phyloP scores from a whole-genome alignment of 1,140 invertebrate species.

The Leucophenga varia region DNA sequence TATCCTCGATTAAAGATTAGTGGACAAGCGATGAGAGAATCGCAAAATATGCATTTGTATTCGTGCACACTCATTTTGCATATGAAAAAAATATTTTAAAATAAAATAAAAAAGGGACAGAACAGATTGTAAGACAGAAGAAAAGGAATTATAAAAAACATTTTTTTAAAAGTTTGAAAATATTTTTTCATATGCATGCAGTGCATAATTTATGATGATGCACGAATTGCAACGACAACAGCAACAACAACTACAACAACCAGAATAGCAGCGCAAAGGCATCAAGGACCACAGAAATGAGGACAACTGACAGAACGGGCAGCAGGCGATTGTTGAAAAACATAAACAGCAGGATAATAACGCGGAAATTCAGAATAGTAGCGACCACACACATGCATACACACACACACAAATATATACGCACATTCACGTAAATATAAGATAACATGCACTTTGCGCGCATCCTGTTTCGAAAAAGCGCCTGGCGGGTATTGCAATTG shows the following conservation, averaged over 20 bases:
- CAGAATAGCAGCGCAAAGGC: slow-evolving; percentile 29
- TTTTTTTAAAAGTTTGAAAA: slow-evolving; percentile 21
- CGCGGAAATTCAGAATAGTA: too few relatives aligned
- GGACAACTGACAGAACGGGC: slow-evolving; percentile 4
- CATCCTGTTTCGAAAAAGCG: too few relatives aligned
- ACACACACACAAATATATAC: too few relatives aligned
- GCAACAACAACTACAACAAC: slow-evolving; percentile 16
- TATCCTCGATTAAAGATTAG: too few relatives aligned
- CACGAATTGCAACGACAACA: slow-evolving; percentile 23
- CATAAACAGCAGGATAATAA: too few relatives aligned
- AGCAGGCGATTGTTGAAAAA: slow-evolving; percentile 3
- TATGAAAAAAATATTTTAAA: slow-evolving; percentile 28
- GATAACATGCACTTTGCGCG: too few relatives aligned
- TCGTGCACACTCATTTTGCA: slow-evolving; percentile 37
- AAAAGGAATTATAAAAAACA: slow-evolving; percentile 26
- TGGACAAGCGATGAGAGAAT: too few relatives aligned
- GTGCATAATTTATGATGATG: slow-evolving; percentile 43
- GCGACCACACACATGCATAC: too few relatives aligned
- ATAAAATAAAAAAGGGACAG: slow-evolving; percentile 35
- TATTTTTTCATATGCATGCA: slow-evolving; percentile 30
- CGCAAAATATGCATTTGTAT: too few relatives aligned
- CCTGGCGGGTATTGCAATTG: too few relatives aligned
- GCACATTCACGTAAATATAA: too few relatives aligned
- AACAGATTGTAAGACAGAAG: slow-evolving; percentile 16
- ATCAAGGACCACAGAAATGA: slow-evolving; percentile 7